Base-by-base conservation (phyloP, 2,888 invertebrate species). In the Caenorhabditis sp. region DNA sequence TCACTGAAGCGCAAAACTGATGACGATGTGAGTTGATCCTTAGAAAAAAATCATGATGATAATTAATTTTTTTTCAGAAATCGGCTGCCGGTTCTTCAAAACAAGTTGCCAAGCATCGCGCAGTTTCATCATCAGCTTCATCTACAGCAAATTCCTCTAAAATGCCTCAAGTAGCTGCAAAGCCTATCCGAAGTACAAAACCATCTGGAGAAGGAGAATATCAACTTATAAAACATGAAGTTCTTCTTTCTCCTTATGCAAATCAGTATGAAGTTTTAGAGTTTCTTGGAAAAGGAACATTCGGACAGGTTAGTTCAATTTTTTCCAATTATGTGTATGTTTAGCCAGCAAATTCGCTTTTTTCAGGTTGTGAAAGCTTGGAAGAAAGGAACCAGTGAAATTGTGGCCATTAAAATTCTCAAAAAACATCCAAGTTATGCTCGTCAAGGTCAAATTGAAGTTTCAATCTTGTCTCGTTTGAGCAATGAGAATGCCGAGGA, bases 381-480 rank as follows among this genome's bases (percentile, higher is more conserved):
- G 97, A 99, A 99, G 91, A 97, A 97, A 89, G 97, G 97, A 89
- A 99, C 99, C 87, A 99, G 96, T 89, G 97, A 99, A 90, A 97
- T 99, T 89, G 97, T 99, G 88, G 99, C 99, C 89, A 99, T 99
- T 90, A 99, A 99, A 91, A 99, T 99, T 89, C 91, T 99, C 74
- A 99, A 99, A 91, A 99, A 99, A 91, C 99, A 99, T 91, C 99
- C 99, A 82, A 97, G 97, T 86, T 99, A 99, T 91, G 97, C 97
- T 83, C 93, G 99, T 88, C 99, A 99, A 91, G 99, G 99, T 85
- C 99, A 99, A 91, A 99, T 99, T 90, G 99, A 99, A 92, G 67
- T 64, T 21, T 86, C 87, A n/a, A 88, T 88, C 56, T 83, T 90
- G 77, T 88, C 89, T 17, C 87, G 90, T 23, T 87, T 90, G 52